Percentiles rank a stretch among this genome's conserved stretches.
Conservation (phyloP, 2,888 invertebrate species). For the Phengaris alcon region DNA sequence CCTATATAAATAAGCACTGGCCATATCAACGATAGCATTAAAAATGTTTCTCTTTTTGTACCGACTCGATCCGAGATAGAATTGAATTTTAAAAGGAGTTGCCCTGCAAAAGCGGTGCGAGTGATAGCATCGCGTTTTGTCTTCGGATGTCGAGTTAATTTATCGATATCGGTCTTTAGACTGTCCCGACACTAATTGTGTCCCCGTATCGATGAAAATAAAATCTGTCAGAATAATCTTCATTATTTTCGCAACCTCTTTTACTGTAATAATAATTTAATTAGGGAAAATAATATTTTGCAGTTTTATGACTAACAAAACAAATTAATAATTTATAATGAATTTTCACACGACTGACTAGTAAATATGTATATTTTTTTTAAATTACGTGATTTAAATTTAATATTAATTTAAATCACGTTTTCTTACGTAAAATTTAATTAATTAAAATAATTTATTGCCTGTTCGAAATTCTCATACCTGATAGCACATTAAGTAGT, state of each 20-base stretch:
- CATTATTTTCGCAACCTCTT: neutral
- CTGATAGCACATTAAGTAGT: conserved; percentile 27
- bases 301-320: neutral
- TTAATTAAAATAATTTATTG: conserved; percentile 15
- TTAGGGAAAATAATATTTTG: neutral
- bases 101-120: conserved; percentile 33
- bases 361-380: neutral
- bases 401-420: conserved; percentile 29
- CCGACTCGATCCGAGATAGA: conserved; percentile 35
- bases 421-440: conserved; percentile 23
- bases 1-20: neutral
- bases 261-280: neutral
- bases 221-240: conserved; percentile 23
- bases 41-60: conserved; percentile 34
- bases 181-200: conserved; percentile 72
- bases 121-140: conserved; percentile 72
- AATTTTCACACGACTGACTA: conserved; percentile 9
- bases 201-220: conserved; percentile 52
- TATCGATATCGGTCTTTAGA: conserved; percentile 63
- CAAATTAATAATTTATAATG: neutral
- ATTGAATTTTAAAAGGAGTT: conserved; percentile 39
- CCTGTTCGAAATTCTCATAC: conserved; percentile 30
- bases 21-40: conserved; percentile 31
- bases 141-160: conserved; percentile 61
- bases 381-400: too few relatives aligned